These are phyloP conservation scores for Paramuricea clavata DNA, from an alignment of 92 coral and sea anemone species.

Conservation along the genomic window DNA sequence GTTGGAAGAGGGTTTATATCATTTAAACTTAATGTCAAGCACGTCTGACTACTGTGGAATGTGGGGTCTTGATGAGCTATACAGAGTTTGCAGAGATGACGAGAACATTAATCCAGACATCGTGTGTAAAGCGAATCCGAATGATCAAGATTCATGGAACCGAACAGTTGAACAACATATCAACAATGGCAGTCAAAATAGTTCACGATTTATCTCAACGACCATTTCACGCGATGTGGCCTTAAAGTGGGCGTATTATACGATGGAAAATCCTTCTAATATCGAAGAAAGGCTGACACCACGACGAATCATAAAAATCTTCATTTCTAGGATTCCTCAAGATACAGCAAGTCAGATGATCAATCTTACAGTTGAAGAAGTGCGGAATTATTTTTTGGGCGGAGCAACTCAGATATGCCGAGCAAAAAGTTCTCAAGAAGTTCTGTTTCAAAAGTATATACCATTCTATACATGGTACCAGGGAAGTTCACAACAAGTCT, in stretches of 20 bases:
- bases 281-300: neutral
- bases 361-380: neutral
- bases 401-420: neutral
- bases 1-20: no score
- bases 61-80: neutral
- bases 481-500: neutral
- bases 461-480: no score
- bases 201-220: neutral
- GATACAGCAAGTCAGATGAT: neutral
- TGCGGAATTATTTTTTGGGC: neutral
- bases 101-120: neutral
- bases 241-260: slow-evolving; percentile 1
- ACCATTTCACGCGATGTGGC: neutral
- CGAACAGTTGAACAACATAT: neutral
- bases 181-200: neutral
- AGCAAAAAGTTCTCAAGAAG: neutral
- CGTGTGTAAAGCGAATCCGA: neutral
- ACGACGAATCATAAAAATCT: neutral
- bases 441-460: neutral
- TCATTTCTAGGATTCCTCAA: neutral
- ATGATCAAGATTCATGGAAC: neutral
- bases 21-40: no score
- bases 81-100: neutral
- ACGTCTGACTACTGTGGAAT: no score
- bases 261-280: neutral